Conservation (phyloP, 2,888 invertebrate species). For the Strigamia crassipes region DNA sequence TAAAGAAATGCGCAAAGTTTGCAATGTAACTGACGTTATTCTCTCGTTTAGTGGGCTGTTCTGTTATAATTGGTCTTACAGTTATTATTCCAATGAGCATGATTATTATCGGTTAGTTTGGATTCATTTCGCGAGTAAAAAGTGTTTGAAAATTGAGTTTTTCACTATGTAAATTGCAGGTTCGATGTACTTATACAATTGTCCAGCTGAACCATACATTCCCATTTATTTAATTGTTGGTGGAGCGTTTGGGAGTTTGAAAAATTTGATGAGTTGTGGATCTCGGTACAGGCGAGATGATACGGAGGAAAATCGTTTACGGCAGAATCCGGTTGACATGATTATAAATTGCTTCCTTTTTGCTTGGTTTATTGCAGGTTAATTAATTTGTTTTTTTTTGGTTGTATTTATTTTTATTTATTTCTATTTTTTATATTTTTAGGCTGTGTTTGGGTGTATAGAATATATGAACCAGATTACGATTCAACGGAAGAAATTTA, state of each 20-base stretch:
- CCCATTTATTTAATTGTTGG: constrained; percentile 72
- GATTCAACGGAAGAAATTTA: constrained; percentile 62
- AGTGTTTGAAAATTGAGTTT: background rate
- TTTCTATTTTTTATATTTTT: constrained; percentile 51
- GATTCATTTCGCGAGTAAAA: background rate
- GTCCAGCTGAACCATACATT: constrained; percentile 70
- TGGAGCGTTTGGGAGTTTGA: constrained; percentile 69
- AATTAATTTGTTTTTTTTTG: background rate
- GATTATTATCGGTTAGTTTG: constrained; percentile 66
- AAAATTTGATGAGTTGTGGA: constrained; percentile 67
- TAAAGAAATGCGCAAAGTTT: background rate
- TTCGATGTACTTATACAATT: constrained; percentile 67
- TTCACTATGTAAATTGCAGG: constrained; percentile 56
- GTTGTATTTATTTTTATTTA: background rate
- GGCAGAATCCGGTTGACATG: constrained; percentile 60
- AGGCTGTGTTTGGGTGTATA: constrained; percentile 74
- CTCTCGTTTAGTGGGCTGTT: constrained; percentile 67
- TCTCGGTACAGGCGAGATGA: constrained; percentile 64
- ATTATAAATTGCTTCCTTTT: constrained; percentile 69
- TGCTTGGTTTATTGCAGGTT: constrained; percentile 73
- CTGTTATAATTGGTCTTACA: constrained; percentile 67
- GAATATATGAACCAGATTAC: constrained; percentile 68
- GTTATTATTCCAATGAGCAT: constrained; percentile 70
- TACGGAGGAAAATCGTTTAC: constrained; percentile 64
- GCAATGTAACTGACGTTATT: background rate